A percentile compares a stretch with the other conserved stretches of the same genome.
Evolutionary conservation across 2,888 invertebrate genomes (phyloP).

Genomic region (Habroteleia sp.): DNA sequence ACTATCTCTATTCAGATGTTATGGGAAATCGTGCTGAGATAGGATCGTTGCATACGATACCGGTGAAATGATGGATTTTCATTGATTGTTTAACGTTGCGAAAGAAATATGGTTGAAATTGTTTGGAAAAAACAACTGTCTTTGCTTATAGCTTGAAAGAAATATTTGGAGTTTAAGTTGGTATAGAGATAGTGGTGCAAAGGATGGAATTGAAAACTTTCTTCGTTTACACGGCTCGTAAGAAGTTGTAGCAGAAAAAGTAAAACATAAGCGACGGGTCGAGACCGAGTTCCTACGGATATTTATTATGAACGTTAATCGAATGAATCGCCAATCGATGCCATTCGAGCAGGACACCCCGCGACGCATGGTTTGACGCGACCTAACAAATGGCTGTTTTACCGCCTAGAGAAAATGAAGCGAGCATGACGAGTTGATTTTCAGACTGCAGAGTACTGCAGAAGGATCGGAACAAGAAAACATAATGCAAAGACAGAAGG

Average conservation of each 20-base stretch:
- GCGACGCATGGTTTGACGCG: constrained; percentile 78
- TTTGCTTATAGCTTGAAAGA: no score
- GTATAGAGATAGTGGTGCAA: no score
- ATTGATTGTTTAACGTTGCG: constrained; percentile 13
- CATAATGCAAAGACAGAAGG: constrained; percentile 49
- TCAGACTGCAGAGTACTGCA: constrained; percentile 71
- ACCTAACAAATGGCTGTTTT: constrained; percentile 81
- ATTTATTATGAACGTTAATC: constrained; percentile 71
- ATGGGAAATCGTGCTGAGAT: constrained; percentile 41
- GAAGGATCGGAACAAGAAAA: constrained; percentile 58
- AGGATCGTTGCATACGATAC: constrained; percentile 13
- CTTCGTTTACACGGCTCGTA: constrained; percentile 24
- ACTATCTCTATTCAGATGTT: constrained; percentile 6
- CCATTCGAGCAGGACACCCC: constrained; percentile 77
- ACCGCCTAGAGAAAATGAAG: constrained; percentile 81
- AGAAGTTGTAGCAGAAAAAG: constrained; percentile 46
- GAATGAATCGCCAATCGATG: constrained; percentile 80
- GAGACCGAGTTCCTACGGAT: constrained; percentile 55
- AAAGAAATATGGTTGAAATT: constrained; percentile 6
- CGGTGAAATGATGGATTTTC: constrained; percentile 34
- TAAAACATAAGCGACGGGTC: constrained; percentile 45
- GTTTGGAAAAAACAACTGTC: constrained; percentile 6
- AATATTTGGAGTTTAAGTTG: no score
- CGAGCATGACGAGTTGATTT: constrained; percentile 81
- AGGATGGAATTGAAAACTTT: constrained; percentile 50